These are phyloP conservation scores for Phaenicophaeus curvirostris DNA, from an alignment of 2,797 vertebrate genomes.

Conservation along the genomic window DNA sequence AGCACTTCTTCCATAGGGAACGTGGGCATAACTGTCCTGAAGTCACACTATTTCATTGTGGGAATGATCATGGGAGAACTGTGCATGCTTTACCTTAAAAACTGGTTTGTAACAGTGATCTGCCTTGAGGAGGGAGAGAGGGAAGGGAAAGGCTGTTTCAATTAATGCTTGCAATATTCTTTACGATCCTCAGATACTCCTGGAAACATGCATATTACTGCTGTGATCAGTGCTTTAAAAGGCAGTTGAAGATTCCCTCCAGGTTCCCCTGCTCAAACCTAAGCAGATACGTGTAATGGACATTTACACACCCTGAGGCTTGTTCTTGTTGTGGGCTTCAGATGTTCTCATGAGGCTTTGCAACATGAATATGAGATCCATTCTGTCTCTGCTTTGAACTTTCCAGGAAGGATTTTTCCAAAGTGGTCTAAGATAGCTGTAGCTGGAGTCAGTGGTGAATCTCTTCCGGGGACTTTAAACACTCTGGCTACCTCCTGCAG, in stretches of 20 bases:
- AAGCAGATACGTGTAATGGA: background rate
- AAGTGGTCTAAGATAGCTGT: background rate
- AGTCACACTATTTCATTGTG: background rate
- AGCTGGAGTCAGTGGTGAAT: background rate
- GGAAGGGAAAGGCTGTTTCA: background rate
- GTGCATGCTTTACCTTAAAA: background rate
- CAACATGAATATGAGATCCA: background rate
- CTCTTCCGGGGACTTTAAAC: background rate
- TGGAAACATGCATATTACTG: background rate
- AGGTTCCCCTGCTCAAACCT: background rate
- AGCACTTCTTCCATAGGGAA: background rate
- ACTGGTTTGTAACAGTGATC: background rate
- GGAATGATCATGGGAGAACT: background rate
- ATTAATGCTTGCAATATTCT: background rate
- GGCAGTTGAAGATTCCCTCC: background rate
- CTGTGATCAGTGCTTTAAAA: background rate
- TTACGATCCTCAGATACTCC: background rate
- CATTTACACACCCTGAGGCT: background rate
- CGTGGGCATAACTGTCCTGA: rapidly evolving
- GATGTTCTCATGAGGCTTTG: background rate
- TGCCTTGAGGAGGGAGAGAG: background rate
- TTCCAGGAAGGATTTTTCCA: background rate
- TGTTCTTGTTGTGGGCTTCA: background rate
- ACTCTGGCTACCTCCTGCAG: background rate
- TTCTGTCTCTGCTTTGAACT: background rate